These are phyloP conservation scores for Osmoderma eremita DNA, from an alignment of 2,888 invertebrate genomes.

Conservation along the genomic window DNA sequence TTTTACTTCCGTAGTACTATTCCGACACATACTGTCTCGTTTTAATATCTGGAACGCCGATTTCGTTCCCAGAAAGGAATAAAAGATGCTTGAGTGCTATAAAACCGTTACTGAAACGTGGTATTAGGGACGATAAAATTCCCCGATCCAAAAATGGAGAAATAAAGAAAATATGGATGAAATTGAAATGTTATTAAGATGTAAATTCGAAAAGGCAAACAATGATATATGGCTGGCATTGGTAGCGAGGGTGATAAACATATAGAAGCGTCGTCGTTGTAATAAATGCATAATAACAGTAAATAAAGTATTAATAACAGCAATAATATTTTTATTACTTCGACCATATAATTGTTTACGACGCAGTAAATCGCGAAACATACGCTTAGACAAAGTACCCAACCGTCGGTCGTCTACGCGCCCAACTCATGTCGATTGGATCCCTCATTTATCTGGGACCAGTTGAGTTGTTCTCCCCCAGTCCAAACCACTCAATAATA, in stretches of 20 bases:
- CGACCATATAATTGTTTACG: conserved; percentile 21
- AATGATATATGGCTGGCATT: background rate
- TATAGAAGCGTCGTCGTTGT: conserved; percentile 9
- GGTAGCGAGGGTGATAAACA: conserved; percentile 3
- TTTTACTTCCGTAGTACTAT: too few species aligned
- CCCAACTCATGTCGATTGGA: background rate
- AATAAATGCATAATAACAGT: conserved; percentile 34
- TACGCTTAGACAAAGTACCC: conserved; percentile 30
- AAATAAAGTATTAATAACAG: conserved; percentile 38
- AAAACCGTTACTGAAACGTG: too few species aligned
- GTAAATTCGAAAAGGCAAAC: conserved; percentile 18
- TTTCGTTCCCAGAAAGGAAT: too few species aligned
- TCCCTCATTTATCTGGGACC: conserved; percentile 6
- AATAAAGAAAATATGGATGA: background rate
- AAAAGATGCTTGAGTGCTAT: too few species aligned
- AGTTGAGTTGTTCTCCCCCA: conserved; percentile 6
- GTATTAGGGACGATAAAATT: conserved; percentile 2
- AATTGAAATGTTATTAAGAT: conserved; percentile 26
- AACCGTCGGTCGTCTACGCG: background rate
- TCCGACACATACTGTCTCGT: too few species aligned
- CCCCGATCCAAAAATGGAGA: background rate
- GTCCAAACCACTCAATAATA: conserved; percentile 38
- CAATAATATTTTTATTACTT: conserved; percentile 36
- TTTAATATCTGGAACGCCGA: too few species aligned
- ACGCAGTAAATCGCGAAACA: conserved; percentile 27